Conservation (phyloP, 2,113 vertebrate species). For the Bombycilla garrulus region DNA sequence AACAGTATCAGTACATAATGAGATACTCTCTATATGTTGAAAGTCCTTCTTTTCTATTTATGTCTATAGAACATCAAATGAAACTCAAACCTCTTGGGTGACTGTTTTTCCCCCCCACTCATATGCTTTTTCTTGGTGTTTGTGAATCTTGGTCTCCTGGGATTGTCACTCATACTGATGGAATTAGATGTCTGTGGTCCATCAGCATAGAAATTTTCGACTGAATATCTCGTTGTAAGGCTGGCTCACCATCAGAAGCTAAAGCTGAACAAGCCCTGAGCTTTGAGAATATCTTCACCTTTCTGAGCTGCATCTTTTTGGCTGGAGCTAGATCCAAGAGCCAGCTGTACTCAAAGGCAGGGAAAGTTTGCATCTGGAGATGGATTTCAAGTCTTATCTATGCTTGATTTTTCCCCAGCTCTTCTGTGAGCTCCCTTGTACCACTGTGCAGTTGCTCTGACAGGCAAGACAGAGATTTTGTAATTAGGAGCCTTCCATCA, state of each 20-base stretch:
- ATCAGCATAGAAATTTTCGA: neutral
- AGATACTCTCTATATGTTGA: neutral
- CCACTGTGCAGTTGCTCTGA: neutral
- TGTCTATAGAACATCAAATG: neutral
- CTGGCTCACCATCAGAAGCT: neutral
- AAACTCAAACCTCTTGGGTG: neutral
- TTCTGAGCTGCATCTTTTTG: neutral
- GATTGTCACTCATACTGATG: neutral
- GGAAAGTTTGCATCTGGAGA: neutral
- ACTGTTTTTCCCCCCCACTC: neutral
- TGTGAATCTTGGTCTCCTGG: neutral
- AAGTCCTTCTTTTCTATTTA: neutral
- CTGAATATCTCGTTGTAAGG: neutral
- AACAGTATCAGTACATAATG: neutral
- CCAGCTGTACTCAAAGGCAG: neutral
- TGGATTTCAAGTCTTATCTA: neutral
- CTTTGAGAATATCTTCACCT: neutral
- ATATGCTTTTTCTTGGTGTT: neutral
- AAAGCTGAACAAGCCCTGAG: neutral
- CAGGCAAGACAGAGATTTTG: constrained; percentile 49
- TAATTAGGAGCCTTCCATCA: constrained; percentile 54
- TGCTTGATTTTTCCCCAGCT: neutral
- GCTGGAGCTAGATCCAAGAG: neutral
- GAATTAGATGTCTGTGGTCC: neutral
- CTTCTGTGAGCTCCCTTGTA: neutral